Percentiles rank a stretch among this genome's conserved stretches.
Evolutionary conservation across 2,113 vertebrate genomes (phyloP).

Genomic region (Pristiophorus japonicus): DNA sequence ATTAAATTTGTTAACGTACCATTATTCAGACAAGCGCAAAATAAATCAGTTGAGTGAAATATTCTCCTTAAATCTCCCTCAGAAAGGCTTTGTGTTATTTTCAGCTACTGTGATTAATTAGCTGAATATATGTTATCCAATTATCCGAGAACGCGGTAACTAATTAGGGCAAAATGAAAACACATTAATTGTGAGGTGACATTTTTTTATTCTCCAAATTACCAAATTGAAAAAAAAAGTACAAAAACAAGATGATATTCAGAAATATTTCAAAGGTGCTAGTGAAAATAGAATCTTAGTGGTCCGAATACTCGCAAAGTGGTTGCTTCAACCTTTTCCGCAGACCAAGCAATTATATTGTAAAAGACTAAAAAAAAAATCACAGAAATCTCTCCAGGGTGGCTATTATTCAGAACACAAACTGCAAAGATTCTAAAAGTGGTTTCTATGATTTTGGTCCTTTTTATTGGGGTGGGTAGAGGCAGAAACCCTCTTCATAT

Average conservation of each 20-base stretch:
- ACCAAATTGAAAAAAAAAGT: neutral
- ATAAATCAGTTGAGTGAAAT: neutral
- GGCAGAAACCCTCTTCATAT: no score
- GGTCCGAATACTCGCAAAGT: no score
- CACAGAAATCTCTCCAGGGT: neutral
- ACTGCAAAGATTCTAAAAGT: neutral
- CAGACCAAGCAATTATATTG: neutral
- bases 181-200: conserved; percentile 17
- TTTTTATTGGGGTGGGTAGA: no score
- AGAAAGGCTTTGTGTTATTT: neutral
- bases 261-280: neutral
- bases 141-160: neutral
- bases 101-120: conserved; percentile 11
- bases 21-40: neutral
- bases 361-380: neutral
- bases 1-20: neutral
- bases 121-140: conserved; percentile 3
- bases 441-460: neutral
- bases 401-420: neutral
- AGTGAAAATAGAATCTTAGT: neutral
- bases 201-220: neutral
- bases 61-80: neutral
- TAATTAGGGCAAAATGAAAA: conserved; percentile 30
- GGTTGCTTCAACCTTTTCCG: neutral
- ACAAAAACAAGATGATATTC: neutral